Evolutionary conservation across 2,113 vertebrate species (phyloP).

Genomic region (Tychaedon coryphoeus): DNA sequence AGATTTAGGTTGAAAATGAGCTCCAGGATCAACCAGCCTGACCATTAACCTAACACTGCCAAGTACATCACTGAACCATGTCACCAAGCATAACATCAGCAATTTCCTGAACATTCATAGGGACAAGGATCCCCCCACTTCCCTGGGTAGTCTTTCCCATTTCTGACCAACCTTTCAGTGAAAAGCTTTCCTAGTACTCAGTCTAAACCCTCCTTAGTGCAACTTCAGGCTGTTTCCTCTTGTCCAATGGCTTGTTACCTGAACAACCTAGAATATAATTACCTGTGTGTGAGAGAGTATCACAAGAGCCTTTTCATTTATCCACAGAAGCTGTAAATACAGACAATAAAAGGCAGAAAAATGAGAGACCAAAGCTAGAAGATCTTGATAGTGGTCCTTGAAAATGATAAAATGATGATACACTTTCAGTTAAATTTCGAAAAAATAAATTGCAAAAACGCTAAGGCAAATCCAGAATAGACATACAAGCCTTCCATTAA

Average conservation of each 20-base stretch:
- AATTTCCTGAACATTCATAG: background rate
- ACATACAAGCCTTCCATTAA: background rate
- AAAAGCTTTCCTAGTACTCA: background rate
- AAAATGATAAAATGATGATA: accelerated
- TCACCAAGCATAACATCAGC: accelerated
- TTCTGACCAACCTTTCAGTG: accelerated
- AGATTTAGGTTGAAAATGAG: background rate
- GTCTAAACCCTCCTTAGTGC: accelerated
- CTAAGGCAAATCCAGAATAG: accelerated
- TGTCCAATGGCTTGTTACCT: background rate
- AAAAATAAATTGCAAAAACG: accelerated
- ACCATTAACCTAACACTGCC: no score
- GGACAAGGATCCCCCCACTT: no score
- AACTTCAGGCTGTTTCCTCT: background rate
- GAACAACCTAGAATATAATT: background rate
- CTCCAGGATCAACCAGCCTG: background rate
- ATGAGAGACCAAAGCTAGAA: accelerated
- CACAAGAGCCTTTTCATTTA: background rate
- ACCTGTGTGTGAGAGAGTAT: background rate
- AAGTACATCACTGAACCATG: accelerated
- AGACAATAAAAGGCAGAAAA: background rate
- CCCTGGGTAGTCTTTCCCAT: background rate
- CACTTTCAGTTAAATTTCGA: background rate
- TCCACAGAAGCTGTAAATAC: background rate
- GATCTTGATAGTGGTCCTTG: accelerated